Base-by-base conservation (phyloP, 1,140 invertebrate species). In the Drosophila repletoides region DNA sequence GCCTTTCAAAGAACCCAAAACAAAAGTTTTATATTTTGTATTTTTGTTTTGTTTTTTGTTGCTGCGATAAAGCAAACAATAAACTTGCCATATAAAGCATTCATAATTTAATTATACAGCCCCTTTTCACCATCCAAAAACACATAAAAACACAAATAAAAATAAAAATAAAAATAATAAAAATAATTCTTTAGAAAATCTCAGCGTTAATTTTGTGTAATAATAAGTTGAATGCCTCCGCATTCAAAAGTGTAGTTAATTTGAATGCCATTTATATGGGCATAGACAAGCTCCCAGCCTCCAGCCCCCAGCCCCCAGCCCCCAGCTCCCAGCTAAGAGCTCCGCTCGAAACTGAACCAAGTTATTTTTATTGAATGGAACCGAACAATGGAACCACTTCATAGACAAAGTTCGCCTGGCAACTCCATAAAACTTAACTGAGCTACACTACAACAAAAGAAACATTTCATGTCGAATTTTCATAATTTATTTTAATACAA, bases 61-160 rank as follows among this genome's bases (percentile, higher is more conserved):
- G 43, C 52, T 14, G 61, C 53, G 72, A 81, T 51, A 84, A 83
- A 68, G 59, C 80, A 40, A 71, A 84, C 77, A 83, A 84, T 83
- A 70, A 79, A 74, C 59, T 74, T 65, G 61, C 70, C 79, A 79
- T 72, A 84, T 84, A 84, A 84, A 86, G 80, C 79, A 86, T 83
- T 83, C 79, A 83, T 83, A 84, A 83, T 83, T 83, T 86, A 83
- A 83, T 83, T 83, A 83, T 83, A 86, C 67, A 79, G 79, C 69
- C 73, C 40, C 45, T 51, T 60, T 49, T 40, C 65, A 61, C 74
- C 49, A 58, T 51, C 53, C 58, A 53, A 7, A 28, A 26, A 10
- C 10, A 10, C 49, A 17, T 60, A 43, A 0, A 43, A 14, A 31
- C 10, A 21, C 26, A 21, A 31, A 33, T 36, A 69, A 51, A 52